These are phyloP conservation scores for Scelioninae gen. 2 DNA, from an alignment of 2,888 invertebrate species.

Conservation along the genomic window DNA sequence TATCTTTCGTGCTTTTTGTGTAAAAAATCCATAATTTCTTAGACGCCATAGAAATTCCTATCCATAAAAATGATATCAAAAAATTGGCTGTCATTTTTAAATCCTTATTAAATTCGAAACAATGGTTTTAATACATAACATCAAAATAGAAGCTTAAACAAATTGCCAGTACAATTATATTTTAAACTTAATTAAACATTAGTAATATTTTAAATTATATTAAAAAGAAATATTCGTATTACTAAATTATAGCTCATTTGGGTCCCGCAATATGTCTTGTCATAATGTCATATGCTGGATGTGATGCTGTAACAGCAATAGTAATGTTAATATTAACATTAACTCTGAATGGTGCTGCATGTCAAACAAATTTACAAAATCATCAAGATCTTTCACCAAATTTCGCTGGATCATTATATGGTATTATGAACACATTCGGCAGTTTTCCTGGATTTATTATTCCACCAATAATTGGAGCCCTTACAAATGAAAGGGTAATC, in stretches of 20 bases:
- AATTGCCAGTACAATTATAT: no score
- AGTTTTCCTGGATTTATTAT: slow-evolving; percentile 74
- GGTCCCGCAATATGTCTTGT: slow-evolving; percentile 78
- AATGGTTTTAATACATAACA: no score
- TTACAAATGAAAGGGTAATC: slow-evolving; percentile 68
- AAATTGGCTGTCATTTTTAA: no score
- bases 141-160: no score
- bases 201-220: no score
- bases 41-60: no score
- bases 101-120: no score
- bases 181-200: no score
- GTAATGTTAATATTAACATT: slow-evolving; percentile 70
- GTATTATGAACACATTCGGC: slow-evolving; percentile 74
- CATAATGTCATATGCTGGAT: slow-evolving; percentile 71
- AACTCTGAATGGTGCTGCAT: slow-evolving; percentile 72
- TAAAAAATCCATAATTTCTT: no score
- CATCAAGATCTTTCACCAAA: slow-evolving; percentile 75
- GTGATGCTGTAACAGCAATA: slow-evolving; percentile 67
- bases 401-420: slow-evolving; percentile 73
- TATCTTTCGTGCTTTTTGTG: no score
- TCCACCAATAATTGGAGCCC: slow-evolving; percentile 69
- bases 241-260: slow-evolving; percentile 66
- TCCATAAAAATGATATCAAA: no score
- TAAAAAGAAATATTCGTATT: no score
- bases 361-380: slow-evolving; percentile 73